Percentiles rank a stretch among this genome's conserved stretches.
phyloP scores from a whole-genome alignment of 2,888 invertebrate species.

The Tipula helvola region DNA sequence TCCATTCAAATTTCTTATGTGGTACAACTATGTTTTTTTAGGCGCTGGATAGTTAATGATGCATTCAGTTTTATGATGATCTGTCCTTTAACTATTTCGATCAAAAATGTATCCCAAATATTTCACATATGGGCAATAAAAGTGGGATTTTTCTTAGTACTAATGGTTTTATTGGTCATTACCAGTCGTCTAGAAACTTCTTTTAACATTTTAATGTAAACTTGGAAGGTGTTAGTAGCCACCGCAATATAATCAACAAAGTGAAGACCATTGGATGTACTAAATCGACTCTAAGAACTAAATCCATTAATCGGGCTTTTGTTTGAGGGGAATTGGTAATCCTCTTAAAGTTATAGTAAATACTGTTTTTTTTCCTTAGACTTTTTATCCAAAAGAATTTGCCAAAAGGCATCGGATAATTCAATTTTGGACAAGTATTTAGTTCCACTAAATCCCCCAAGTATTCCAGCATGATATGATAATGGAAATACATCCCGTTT shows the following conservation, averaged over 20 bases:
- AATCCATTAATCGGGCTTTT: conserved; percentile 22
- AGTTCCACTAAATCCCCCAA: conserved; percentile 17
- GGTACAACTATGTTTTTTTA: no score
- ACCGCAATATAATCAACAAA: not conserved
- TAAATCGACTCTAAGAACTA: conserved; percentile 21
- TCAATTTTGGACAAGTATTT: conserved; percentile 18
- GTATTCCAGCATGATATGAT: conserved; percentile 14
- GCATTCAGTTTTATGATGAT: no score
- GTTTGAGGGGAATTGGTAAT: conserved; percentile 21
- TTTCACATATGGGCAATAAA: no score
- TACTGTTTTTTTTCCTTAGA: conserved; percentile 16
- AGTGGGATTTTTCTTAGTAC: no score
- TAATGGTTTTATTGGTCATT: no score
- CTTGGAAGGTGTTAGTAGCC: no score
- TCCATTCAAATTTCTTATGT: no score
- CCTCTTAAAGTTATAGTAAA: conserved; percentile 17
- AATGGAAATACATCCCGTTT: conserved; percentile 17
- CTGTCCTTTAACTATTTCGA: no score
- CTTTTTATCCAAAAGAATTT: conserved; percentile 18
- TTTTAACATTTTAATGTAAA: no score
- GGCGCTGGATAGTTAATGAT: no score
- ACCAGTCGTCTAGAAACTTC: no score
- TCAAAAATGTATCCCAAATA: no score
- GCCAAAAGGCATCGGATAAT: conserved; percentile 23
- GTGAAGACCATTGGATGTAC: conserved; percentile 16